Evolutionary conservation across 2,888 invertebrate species (phyloP).

Genomic region (Platycheirus albimanus): DNA sequence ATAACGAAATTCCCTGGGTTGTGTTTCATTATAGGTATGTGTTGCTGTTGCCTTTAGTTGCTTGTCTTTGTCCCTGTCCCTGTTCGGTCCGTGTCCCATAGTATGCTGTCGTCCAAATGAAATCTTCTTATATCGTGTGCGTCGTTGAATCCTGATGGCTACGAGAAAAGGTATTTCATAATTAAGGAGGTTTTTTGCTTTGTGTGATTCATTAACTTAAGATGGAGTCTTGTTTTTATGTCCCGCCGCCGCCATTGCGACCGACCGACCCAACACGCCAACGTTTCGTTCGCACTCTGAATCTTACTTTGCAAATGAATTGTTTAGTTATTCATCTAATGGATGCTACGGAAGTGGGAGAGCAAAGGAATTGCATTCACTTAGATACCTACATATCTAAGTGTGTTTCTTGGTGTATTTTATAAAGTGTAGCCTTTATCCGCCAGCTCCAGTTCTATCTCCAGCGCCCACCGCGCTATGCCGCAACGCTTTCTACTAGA

Average conservation of each 20-base stretch:
- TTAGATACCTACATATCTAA: conserved; percentile 51
- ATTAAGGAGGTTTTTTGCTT: conserved; percentile 69
- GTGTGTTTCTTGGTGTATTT: conserved; percentile 41
- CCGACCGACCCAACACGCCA: too few species aligned
- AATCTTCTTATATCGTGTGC: conserved; percentile 19
- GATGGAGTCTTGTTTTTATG: conserved; percentile 53
- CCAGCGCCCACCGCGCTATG: not conserved
- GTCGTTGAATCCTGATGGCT: conserved; percentile 21
- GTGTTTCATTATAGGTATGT: conserved; percentile 51
- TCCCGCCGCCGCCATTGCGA: not conserved
- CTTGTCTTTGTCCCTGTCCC: too few species aligned
- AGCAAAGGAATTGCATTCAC: conserved; percentile 68
- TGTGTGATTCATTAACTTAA: conserved; percentile 69
- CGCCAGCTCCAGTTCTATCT: not conserved
- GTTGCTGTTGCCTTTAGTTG: conserved; percentile 5
- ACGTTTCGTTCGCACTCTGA: not conserved
- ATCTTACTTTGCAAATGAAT: conserved; percentile 65
- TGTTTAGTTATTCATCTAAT: conserved; percentile 73
- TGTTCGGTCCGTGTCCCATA: too few species aligned
- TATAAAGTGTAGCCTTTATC: conserved; percentile 37
- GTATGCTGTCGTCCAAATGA: not conserved
- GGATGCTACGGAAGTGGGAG: conserved; percentile 56
- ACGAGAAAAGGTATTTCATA: conserved; percentile 64
- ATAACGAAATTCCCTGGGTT: conserved; percentile 16
- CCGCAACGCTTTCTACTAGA: too few species aligned